Conservation (phyloP, 2,113 vertebrate genomes). For the Dicentrarchus labrax region DNA sequence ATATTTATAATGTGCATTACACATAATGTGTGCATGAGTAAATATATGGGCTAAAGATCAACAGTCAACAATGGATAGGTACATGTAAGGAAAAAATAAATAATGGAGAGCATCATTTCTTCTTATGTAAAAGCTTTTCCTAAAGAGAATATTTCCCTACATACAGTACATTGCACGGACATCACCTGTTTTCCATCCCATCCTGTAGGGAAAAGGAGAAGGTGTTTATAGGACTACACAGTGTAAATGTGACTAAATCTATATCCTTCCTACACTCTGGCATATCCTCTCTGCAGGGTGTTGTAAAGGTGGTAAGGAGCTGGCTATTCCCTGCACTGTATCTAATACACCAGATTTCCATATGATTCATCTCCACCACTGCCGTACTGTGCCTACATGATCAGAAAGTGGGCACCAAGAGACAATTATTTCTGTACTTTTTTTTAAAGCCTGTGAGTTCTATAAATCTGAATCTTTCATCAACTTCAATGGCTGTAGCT, state of each 20-base stretch:
- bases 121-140: neutral
- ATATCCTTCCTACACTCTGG: slow-evolving; percentile 59
- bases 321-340: neutral
- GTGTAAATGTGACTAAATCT: slow-evolving; percentile 75
- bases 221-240: slow-evolving; percentile 61
- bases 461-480: neutral
- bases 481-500: neutral
- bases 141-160: neutral
- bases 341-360: neutral
- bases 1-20: neutral
- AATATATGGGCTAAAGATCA: neutral
- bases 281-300: slow-evolving; percentile 27
- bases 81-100: neutral
- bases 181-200: slow-evolving; percentile 58
- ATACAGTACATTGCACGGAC: neutral
- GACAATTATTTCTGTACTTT: neutral
- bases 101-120: neutral
- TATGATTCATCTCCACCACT: neutral
- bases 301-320: slow-evolving; percentile 26
- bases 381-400: neutral
- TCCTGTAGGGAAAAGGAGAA: slow-evolving; percentile 52
- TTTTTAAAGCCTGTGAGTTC: no score
- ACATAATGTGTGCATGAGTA: neutral
- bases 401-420: neutral
- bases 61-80: no score